phyloP scores from a whole-genome alignment of 2,888 invertebrate species.

The Fragum sueziense region DNA sequence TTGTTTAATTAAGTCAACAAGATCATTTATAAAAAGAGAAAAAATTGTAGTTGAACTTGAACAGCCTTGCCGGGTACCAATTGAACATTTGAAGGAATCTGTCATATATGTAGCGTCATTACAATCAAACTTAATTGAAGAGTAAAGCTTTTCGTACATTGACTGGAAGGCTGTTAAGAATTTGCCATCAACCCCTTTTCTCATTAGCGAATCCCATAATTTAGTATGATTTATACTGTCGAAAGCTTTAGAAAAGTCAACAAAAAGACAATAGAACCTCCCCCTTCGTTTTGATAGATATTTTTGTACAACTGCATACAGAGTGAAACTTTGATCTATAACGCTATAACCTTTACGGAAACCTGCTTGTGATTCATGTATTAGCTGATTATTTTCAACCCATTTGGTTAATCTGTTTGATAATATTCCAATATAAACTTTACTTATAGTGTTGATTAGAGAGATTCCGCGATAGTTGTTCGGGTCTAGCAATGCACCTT shows the following conservation, averaged over 20 bases:
- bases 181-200: background rate
- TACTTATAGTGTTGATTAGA: constrained; percentile 26
- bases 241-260: background rate
- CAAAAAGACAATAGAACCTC: background rate
- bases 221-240: background rate
- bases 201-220: background rate
- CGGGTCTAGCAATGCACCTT: background rate
- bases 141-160: background rate
- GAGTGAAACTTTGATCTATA: background rate
- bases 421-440: constrained; percentile 5
- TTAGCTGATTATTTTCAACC: background rate
- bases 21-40: constrained; percentile 3
- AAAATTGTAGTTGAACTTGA: background rate
- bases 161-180: background rate
- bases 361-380: background rate
- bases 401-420: background rate
- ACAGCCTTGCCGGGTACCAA: background rate
- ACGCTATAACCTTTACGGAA: background rate
- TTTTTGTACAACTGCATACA: background rate
- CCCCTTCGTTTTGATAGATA: background rate
- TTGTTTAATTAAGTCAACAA: background rate
- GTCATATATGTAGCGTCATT: background rate
- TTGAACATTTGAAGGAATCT: background rate
- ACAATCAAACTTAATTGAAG: background rate
- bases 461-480: constrained; percentile 39